These are phyloP conservation scores for Nibea coibor DNA, from an alignment of 2,113 vertebrate genomes.

Conservation along the genomic window DNA sequence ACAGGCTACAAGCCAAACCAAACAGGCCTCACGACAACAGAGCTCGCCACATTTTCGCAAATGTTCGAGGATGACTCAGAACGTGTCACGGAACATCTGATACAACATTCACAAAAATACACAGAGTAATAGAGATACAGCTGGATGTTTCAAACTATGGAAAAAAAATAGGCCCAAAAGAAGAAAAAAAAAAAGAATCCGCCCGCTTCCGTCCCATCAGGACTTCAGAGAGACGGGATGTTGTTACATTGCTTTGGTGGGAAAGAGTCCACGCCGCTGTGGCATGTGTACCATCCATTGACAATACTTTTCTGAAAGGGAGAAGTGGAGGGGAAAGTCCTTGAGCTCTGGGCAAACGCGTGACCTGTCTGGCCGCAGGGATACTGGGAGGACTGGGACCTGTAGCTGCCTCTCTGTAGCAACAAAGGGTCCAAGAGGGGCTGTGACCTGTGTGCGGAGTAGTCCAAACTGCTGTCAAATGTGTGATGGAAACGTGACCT, in stretches of 20 bases:
- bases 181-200: not conserved
- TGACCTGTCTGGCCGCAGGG: conserved; percentile 77
- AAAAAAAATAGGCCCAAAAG: conserved; percentile 17
- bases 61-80: conserved; percentile 49
- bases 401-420: conserved; percentile 81
- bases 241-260: conserved; percentile 78
- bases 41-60: conserved; percentile 68
- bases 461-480: conserved; percentile 84
- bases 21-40: conserved; percentile 66
- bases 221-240: conserved; percentile 73
- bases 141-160: conserved; percentile 8
- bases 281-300: conserved; percentile 86
- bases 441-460: conserved; percentile 81
- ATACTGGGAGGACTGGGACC: conserved; percentile 81
- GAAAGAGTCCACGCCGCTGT: conserved; percentile 80
- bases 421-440: conserved; percentile 83
- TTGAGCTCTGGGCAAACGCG: conserved; percentile 75
- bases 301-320: conserved; percentile 84
- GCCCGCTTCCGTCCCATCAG: conserved; percentile 10
- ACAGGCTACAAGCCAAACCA: conserved; percentile 35
- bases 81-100: conserved; percentile 58
- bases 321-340: conserved; percentile 78
- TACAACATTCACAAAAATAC: conserved; percentile 63
- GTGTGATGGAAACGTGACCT: conserved; percentile 85
- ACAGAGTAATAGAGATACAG: conserved; percentile 54